Evolutionary conservation across 2,888 invertebrate species (phyloP).

Genomic region (Nyleta sp.): DNA sequence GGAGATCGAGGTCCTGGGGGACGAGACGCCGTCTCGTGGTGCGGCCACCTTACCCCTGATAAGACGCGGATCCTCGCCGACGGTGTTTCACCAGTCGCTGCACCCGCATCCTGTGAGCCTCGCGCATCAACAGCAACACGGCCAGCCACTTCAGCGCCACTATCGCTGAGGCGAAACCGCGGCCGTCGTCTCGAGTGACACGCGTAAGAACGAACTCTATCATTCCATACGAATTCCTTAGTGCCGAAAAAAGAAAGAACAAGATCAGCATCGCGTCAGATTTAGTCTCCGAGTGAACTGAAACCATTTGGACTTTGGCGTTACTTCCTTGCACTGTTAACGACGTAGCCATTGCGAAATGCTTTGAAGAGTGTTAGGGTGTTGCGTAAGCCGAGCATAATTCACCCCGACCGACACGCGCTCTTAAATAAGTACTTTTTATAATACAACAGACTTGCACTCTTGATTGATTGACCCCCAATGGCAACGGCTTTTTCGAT

Average conservation of each 20-base stretch:
- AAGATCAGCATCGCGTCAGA: slow-evolving; percentile 5
- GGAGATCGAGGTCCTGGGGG: slow-evolving; percentile 80
- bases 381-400: slow-evolving; percentile 23
- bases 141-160: slow-evolving; percentile 75
- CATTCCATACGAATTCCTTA: slow-evolving; percentile 40
- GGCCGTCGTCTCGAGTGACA: slow-evolving; percentile 22
- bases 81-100: slow-evolving; percentile 72
- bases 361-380: slow-evolving; percentile 34
- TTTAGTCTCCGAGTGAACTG: slow-evolving; percentile 3
- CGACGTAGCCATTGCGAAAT: slow-evolving; percentile 34
- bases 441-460: neutral
- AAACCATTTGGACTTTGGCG: neutral
- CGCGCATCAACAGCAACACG: slow-evolving; percentile 73
- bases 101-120: slow-evolving; percentile 76
- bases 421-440: slow-evolving; percentile 15
- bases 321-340: slow-evolving; percentile 40
- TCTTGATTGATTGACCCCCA: no score
- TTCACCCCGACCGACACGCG: neutral
- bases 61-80: slow-evolving; percentile 70
- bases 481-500: no score
- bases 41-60: slow-evolving; percentile 49
- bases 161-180: slow-evolving; percentile 76
- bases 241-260: slow-evolving; percentile 32
- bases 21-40: slow-evolving; percentile 75
- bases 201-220: slow-evolving; percentile 39